phyloP scores from a whole-genome alignment of 1,140 invertebrate species.

The Calycopis cecrops region DNA sequence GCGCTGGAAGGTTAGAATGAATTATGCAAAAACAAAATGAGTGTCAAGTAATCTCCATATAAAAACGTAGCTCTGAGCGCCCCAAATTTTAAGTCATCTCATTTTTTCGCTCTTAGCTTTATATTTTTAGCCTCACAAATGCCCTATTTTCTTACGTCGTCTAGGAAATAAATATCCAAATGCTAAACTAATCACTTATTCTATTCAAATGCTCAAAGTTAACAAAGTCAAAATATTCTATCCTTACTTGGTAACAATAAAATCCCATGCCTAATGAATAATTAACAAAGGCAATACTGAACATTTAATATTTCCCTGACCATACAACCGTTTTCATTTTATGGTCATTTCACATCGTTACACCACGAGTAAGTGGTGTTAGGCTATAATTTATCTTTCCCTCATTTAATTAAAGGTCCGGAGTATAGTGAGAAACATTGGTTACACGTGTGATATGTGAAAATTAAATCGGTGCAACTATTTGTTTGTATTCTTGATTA shows the following conservation, averaged over 20 bases:
- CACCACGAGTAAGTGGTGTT: constrained; percentile 31
- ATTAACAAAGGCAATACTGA: constrained; percentile 7
- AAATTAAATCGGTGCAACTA: constrained; percentile 39
- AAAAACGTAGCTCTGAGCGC: constrained; percentile 25
- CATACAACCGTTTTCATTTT: constrained; percentile 23
- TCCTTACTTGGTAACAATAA: too few relatives aligned
- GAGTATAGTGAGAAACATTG: constrained; percentile 50
- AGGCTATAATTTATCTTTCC: constrained; percentile 49
- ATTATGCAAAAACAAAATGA: constrained; percentile 37
- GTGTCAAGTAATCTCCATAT: constrained; percentile 32
- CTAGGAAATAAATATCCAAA: background rate
- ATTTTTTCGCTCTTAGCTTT: constrained; percentile 30
- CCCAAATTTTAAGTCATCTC: constrained; percentile 29
- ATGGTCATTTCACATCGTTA: constrained; percentile 20
- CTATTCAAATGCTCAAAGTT: too few relatives aligned
- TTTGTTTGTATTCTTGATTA: constrained; percentile 14
- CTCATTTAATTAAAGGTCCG: constrained; percentile 58
- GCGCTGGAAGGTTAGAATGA: constrained; percentile 29
- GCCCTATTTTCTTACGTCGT: background rate
- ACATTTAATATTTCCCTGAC: constrained; percentile 14
- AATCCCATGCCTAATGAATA: constrained; percentile 4
- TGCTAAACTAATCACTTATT: too few relatives aligned
- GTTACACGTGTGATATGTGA: constrained; percentile 24
- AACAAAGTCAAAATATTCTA: too few relatives aligned
- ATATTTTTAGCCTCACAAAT: constrained; percentile 13